phyloP scores from a whole-genome alignment of 2,113 vertebrate genomes.

The Chionodraco myersi region DNA sequence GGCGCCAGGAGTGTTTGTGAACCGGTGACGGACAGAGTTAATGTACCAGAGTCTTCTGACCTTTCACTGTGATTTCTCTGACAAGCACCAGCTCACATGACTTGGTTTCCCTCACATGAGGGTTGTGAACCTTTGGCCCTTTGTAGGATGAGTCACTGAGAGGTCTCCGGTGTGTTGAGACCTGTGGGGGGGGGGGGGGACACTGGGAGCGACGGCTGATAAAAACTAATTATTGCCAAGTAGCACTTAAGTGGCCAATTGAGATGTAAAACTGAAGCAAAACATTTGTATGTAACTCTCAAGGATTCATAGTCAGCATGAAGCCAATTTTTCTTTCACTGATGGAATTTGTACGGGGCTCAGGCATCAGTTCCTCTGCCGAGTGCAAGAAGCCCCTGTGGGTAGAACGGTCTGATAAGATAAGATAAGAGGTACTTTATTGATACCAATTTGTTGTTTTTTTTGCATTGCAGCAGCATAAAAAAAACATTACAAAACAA shows the following conservation, averaged over 20 bases:
- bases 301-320: background rate
- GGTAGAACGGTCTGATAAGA: too few species aligned
- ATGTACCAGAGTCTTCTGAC: conserved; percentile 5
- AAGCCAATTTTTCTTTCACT: background rate
- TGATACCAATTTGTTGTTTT: too few species aligned
- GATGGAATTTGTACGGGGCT: background rate
- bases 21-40: conserved; percentile 12
- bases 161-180: conserved; percentile 19
- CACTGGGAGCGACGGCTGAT: background rate
- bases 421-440: too few species aligned
- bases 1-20: background rate
- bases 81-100: conserved; percentile 1
- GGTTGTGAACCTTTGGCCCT: background rate
- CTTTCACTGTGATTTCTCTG: conserved; percentile 19
- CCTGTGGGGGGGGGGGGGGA: background rate
- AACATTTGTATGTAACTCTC: background rate
- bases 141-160: conserved; percentile 7
- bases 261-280: background rate
- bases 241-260: background rate
- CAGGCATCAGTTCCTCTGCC: too few species aligned
- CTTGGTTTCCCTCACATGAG: background rate
- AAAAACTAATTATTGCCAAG: background rate
- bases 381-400: too few species aligned
- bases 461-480: too few species aligned
- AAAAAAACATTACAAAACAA: too few species aligned